Conservation (phyloP, 2,113 vertebrate genomes). For the Otis tarda region DNA sequence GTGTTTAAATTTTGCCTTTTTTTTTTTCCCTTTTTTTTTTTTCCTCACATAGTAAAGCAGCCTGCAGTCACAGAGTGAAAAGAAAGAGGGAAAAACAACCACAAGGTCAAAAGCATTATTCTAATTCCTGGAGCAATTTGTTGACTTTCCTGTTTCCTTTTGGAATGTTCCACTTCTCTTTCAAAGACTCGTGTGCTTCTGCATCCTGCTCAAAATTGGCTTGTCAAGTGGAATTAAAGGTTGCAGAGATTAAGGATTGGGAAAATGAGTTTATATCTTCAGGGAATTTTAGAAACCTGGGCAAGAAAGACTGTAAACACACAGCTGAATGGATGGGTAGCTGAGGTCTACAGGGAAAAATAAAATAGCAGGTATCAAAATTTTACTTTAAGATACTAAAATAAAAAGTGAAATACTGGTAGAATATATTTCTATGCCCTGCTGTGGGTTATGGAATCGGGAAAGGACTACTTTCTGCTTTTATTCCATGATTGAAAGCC, state of each 20-base stretch:
- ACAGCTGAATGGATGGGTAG: background rate
- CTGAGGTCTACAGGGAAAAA: background rate
- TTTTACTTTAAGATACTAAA: background rate
- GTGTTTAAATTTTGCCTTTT: background rate
- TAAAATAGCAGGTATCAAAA: background rate
- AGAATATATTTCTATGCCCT: background rate
- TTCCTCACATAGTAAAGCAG: background rate
- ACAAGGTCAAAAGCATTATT: constrained; percentile 19
- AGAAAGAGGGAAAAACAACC: background rate
- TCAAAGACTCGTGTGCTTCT: background rate
- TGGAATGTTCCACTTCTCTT: constrained; percentile 5
- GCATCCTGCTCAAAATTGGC: background rate
- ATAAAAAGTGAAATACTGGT: background rate
- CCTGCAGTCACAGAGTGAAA: background rate
- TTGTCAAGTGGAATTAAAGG: constrained; percentile 18
- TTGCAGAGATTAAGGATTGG: constrained; percentile 21
- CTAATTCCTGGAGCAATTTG: background rate
- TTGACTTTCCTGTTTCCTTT: constrained; percentile 33
- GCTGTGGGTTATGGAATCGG: background rate
- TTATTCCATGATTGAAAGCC: background rate
- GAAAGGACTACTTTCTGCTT: background rate
- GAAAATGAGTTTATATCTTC: background rate
- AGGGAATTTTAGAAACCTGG: background rate
- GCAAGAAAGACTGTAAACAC: background rate
- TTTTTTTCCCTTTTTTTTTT: background rate